These are phyloP conservation scores for Venturia canescens DNA, from an alignment of 1,140 invertebrate species.

Conservation along the genomic window DNA sequence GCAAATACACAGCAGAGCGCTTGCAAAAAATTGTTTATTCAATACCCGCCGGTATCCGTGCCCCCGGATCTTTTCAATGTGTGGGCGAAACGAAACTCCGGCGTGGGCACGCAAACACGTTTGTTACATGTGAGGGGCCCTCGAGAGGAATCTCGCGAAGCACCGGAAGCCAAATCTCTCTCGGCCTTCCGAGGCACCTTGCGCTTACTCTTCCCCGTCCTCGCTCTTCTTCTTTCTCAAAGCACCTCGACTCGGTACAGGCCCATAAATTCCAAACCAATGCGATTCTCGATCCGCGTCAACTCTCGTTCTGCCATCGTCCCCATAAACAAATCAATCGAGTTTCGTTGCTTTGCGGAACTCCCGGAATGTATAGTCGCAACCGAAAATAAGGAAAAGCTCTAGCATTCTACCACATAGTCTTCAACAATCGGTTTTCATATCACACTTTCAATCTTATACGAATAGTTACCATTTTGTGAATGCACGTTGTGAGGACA, in stretches of 20 bases:
- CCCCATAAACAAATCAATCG: not conserved
- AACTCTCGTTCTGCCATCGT: not conserved
- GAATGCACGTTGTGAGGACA: no score
- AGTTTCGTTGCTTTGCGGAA: not conserved
- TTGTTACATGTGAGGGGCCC: not conserved
- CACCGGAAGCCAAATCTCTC: constrained; percentile 26
- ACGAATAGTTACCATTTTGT: no score
- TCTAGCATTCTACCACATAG: no score
- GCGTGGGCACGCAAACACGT: constrained; percentile 4
- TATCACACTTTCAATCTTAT: no score
- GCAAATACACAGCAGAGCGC: no score
- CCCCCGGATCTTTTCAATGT: not conserved
- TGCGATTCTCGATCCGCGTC: not conserved
- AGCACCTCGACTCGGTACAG: constrained; percentile 24
- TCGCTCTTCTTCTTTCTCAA: not conserved
- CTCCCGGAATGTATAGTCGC: no score
- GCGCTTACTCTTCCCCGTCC: not conserved
- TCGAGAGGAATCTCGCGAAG: constrained; percentile 36
- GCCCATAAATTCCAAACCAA: not conserved
- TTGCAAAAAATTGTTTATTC: not conserved
- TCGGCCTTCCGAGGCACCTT: constrained; percentile 44
- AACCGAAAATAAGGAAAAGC: no score
- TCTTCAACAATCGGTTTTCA: no score
- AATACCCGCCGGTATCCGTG: not conserved
- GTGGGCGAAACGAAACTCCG: not conserved